A percentile compares a stretch with the other conserved stretches of the same genome.
Evolutionary conservation across 2,113 vertebrate genomes (phyloP).

Genomic region (Ahaetulla prasina): DNA sequence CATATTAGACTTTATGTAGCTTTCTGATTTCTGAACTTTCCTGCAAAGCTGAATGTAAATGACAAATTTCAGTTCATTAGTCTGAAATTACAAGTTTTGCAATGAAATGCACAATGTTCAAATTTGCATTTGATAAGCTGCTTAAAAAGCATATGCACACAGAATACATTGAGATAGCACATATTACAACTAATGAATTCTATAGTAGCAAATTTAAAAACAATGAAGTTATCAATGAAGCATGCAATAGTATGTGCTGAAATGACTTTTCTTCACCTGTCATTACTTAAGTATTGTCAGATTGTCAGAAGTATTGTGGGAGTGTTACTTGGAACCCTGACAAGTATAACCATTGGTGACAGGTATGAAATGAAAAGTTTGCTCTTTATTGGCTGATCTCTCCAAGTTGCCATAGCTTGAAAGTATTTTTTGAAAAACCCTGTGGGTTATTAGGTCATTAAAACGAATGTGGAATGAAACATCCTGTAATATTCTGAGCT

Average conservation of each 20-base stretch:
- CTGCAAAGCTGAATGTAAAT: background rate
- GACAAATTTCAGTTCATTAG: background rate
- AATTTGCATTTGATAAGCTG: background rate
- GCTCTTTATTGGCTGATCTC: background rate
- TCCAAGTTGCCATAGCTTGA: background rate
- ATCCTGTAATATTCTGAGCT: background rate
- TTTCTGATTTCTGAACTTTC: background rate
- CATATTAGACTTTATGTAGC: background rate
- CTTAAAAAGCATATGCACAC: background rate
- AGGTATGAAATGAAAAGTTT: background rate
- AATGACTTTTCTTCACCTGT: background rate
- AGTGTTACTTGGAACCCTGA: no score
- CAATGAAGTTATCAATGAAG: background rate
- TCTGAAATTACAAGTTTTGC: background rate
- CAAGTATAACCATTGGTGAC: background rate
- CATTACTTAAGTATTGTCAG: background rate
- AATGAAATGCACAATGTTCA: background rate
- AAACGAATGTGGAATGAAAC: background rate
- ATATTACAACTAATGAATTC: background rate
- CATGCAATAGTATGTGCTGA: background rate
- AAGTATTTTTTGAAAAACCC: background rate
- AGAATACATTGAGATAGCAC: background rate
- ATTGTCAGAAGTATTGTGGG: no score
- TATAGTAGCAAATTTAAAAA: background rate
- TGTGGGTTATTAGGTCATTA: background rate